These are phyloP conservation scores for Campoplex capitator DNA, from an alignment of 2,888 invertebrate genomes.

Conservation along the genomic window DNA sequence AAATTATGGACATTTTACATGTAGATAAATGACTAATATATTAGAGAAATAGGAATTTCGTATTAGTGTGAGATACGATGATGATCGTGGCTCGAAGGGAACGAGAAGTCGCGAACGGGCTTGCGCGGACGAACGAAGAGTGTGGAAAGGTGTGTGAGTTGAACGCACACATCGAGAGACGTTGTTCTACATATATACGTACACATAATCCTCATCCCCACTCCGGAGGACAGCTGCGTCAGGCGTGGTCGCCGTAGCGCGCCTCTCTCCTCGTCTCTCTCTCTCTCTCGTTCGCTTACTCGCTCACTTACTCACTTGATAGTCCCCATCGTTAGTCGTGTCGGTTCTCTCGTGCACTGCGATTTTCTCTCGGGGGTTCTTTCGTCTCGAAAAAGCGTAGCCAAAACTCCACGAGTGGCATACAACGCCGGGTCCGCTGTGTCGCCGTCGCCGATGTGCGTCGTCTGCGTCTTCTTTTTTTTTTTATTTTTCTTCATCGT, in stretches of 20 bases:
- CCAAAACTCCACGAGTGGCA: slow-evolving; percentile 34
- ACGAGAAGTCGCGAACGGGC: not conserved
- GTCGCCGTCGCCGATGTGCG: slow-evolving; percentile 37
- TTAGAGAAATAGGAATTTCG: not conserved
- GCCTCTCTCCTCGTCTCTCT: slow-evolving; percentile 46
- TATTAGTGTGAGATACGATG: not conserved
- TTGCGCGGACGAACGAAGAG: not conserved
- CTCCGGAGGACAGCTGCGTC: slow-evolving; percentile 78
- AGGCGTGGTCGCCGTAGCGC: slow-evolving; percentile 81
- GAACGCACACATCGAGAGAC: not conserved
- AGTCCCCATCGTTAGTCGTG: slow-evolving; percentile 56
- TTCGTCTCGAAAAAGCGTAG: slow-evolving; percentile 34
- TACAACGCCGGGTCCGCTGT: slow-evolving; percentile 36
- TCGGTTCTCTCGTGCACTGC: slow-evolving; percentile 60
- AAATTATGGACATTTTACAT: not conserved
- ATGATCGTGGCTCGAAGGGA: slow-evolving; percentile 8
- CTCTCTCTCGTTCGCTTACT: not conserved
- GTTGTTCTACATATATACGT: not conserved
- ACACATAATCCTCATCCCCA: slow-evolving; percentile 58
- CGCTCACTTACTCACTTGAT: slow-evolving; percentile 29
- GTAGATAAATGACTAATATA: not conserved
- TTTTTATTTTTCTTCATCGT: not conserved
- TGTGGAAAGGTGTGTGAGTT: not conserved
- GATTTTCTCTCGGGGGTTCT: slow-evolving; percentile 8
- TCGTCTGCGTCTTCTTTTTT: slow-evolving; percentile 36